A percentile compares a stretch with the other conserved stretches of the same genome.
phyloP scores from a whole-genome alignment of 2,888 invertebrate species.

The Druceiella hillmani region DNA sequence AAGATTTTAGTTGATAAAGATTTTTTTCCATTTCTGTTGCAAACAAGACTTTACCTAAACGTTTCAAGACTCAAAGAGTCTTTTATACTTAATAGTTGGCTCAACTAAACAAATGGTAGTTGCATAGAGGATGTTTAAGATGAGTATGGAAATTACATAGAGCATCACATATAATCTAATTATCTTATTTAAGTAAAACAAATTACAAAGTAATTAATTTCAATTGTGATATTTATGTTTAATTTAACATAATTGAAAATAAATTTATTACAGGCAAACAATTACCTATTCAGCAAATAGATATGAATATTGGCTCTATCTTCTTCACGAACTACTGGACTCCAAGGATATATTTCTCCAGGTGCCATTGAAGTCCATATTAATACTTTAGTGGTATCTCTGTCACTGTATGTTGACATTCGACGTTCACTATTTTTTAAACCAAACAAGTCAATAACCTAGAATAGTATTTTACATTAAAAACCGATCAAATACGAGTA shows the following conservation, averaged over 20 bases:
- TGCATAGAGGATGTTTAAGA: no score
- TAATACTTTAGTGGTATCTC: conserved; percentile 43
- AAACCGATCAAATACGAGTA: conserved; percentile 25
- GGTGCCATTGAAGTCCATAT: conserved; percentile 83
- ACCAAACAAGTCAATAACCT: conserved; percentile 47
- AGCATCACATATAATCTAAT: conserved; percentile 25
- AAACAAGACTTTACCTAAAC: no score
- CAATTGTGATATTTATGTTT: conserved; percentile 1
- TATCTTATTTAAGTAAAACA: conserved; percentile 5
- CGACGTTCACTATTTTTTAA: conserved; percentile 41
- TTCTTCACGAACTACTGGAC: conserved; percentile 75
- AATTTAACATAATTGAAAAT: conserved; percentile 1
- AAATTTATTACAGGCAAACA: background rate
- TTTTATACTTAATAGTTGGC: no score
- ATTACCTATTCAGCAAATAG: conserved; percentile 65
- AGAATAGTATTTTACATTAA: conserved; percentile 17
- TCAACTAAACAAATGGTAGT: no score
- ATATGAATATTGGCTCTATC: conserved; percentile 87
- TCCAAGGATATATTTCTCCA: conserved; percentile 91
- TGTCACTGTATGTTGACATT: conserved; percentile 32
- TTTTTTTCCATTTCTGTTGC: no score
- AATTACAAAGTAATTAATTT: conserved; percentile 11
- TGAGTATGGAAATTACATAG: no score
- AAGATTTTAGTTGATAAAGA: no score
- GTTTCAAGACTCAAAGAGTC: no score